Base-by-base conservation (phyloP, 2,113 vertebrate genomes). In the Halichoeres trimaculatus region DNA sequence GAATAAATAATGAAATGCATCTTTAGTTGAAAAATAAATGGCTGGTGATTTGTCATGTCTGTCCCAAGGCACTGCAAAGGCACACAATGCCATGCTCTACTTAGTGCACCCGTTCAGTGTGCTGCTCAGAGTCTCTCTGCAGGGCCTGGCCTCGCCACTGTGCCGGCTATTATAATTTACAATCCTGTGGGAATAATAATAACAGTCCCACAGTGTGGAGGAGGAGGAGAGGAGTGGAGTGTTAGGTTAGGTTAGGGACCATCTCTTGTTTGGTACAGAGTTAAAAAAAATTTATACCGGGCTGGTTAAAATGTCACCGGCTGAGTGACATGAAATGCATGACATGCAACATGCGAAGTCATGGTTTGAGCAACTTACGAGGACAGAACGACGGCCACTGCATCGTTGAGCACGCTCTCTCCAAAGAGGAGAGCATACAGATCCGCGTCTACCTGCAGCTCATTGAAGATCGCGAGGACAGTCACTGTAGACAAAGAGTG, bases 361-460 rank as follows among this genome's bases (percentile, higher is more conserved):
- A 1, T 51, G 11, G 1, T 36, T 10, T 19, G 23, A 36, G 13
- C 4, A 23, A 97, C 98, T 99, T 95, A 99, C 97, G 97, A 99
- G 89, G 97, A 98, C 22, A 99, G 92, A 55, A 99, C 96, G 76
- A 99, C 94, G 72, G 98, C 97, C 79, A 99, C 97, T 0, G 98
- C 98, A 77, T 99, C 98, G 14, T 99, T 99, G 77, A 99, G 96
- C 61, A 99, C 98, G 9, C 97, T 99, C 85, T 99, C 98, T 9
- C 98, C 98, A 88, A 99, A 99, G 70, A 99, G 95, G 77, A 99
- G 90, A 0, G 98, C 98, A 19, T 99, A 99, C 38, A 99, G 95
- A 85, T 99, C 97, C 60, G 95, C 95, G 60, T 99, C 97, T 2
- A 98, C 98, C 83, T 99, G 97, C 84, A 99, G 95, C 82, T 99